Percentiles rank a stretch among this genome's conserved stretches.
Conservation (phyloP, 2,888 invertebrate genomes). For the Dicyrtomina minuta region DNA sequence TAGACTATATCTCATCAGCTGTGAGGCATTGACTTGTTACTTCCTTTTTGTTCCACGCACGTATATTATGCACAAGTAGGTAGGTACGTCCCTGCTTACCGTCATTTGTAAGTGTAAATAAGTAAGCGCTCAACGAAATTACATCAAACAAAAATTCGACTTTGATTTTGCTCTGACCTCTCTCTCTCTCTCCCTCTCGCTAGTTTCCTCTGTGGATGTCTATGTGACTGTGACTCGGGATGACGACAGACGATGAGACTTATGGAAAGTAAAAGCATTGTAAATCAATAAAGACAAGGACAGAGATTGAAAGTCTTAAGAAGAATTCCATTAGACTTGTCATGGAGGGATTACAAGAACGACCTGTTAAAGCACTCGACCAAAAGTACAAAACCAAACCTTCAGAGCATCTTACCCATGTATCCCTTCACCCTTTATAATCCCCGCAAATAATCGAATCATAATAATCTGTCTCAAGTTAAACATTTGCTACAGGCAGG, state of each 20-base stretch:
- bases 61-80: no score
- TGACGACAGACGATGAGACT: constrained; percentile 1
- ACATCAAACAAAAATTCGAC: no score
- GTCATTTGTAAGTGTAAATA: no score
- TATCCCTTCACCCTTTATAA: not conserved
- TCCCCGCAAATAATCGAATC: constrained; percentile 1
- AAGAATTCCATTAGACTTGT: constrained; percentile 16
- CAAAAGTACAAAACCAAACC: not conserved
- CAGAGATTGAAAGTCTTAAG: not conserved
- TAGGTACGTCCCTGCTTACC: no score
- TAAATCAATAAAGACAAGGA: constrained; percentile 14
- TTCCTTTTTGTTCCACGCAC: no score
- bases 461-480: constrained; percentile 15
- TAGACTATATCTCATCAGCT: no score
- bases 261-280: constrained; percentile 11
- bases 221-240: not conserved
- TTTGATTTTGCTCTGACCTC: no score
- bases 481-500: constrained; percentile 7
- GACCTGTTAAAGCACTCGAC: not conserved
- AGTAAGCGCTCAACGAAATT: no score
- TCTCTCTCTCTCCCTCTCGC: no score
- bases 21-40: no score
- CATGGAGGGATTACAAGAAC: not conserved
- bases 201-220: not conserved
- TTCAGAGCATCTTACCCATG: not conserved